These are phyloP conservation scores for Spheniscus humboldti DNA, from an alignment of 2,797 vertebrate species.

Conservation along the genomic window DNA sequence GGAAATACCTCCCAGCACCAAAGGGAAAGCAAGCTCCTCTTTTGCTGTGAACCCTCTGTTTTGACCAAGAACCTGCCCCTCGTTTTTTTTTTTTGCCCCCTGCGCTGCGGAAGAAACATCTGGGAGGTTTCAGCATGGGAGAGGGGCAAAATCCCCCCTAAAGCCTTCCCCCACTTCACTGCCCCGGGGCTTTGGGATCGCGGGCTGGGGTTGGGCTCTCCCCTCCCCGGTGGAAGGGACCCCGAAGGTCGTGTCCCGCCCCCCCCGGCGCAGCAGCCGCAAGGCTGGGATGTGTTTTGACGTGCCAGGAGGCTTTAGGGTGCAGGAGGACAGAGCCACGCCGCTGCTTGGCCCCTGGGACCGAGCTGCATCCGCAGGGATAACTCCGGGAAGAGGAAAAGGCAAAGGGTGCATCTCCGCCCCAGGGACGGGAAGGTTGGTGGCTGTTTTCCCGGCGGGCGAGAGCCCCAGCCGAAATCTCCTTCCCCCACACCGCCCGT, in stretches of 20 bases:
- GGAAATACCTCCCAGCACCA: neutral
- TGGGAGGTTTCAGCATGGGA: neutral
- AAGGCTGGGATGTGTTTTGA: too few species aligned
- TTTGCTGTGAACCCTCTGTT: neutral
- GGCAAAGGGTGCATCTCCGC: neutral
- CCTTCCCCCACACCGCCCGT: rapidly evolving
- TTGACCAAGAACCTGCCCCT: neutral
- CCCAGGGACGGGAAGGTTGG: neutral
- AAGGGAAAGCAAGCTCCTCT: neutral
- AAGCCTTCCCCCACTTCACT: neutral
- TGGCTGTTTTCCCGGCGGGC: neutral
- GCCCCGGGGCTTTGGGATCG: rapidly evolving
- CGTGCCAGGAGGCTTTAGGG: neutral
- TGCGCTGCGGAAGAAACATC: rapidly evolving
- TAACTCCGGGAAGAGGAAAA: neutral
- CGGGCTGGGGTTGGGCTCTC: neutral
- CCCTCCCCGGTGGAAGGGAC: neutral
- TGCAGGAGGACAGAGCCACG: neutral
- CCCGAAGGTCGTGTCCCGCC: rapidly evolving
- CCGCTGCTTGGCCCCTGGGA: neutral
- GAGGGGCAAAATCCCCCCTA: neutral
- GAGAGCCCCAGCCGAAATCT: neutral
- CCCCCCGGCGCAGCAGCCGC: too few species aligned
- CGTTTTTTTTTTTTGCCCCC: too few species aligned
- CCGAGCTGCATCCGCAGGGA: neutral